Base-by-base conservation (phyloP, 2,888 invertebrate genomes). In the Hoplodrina blanda region DNA sequence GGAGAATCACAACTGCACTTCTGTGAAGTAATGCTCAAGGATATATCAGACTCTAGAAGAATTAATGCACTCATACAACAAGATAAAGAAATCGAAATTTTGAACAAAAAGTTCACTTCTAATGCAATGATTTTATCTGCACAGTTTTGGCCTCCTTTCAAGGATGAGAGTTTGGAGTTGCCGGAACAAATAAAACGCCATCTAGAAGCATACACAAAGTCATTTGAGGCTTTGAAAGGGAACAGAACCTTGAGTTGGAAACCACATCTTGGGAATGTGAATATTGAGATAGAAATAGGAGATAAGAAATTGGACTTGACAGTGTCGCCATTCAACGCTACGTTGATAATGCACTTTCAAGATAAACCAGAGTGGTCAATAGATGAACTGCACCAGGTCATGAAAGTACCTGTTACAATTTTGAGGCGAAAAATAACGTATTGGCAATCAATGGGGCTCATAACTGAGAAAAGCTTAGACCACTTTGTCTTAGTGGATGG, bases 1-100 rank as follows among this genome's bases (percentile, higher is more conserved):
- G 99, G 99, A 0, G 99, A 99, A 90, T 97, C 98, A n/a, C 98
- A 99, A 84, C 94, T 99, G 65, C 99, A 99, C 91, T 98, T 98
- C 88, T 99, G 99, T 95, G 99, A 99, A 96, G 99, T 99, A 0
- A 99, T 99, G 99, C 94, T 99, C 49, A 99, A 99, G 90, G 99
- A 99, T 92, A 98, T 99, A 52, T 98, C 98, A 30, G 99, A 99
- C 92, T 99, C 99, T 0, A 98, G 99, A 88, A 97, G 99, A 82
- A 98, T 99, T 62, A 99, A 99, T 93, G 97, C 98, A 13, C 97
- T 98, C 64, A 98, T 98, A 80, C 98, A 98, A 84, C 97, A 98
- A 80, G 98, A 98, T 85, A 95, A 96, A 7, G 97, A 96, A 82
- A 95, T 94, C 78, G 93, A 93, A 83, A 87, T 86, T 62, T 83